These are phyloP conservation scores for Argyra leucocephala DNA, from an alignment of 2,888 invertebrate genomes.

Conservation along the genomic window DNA sequence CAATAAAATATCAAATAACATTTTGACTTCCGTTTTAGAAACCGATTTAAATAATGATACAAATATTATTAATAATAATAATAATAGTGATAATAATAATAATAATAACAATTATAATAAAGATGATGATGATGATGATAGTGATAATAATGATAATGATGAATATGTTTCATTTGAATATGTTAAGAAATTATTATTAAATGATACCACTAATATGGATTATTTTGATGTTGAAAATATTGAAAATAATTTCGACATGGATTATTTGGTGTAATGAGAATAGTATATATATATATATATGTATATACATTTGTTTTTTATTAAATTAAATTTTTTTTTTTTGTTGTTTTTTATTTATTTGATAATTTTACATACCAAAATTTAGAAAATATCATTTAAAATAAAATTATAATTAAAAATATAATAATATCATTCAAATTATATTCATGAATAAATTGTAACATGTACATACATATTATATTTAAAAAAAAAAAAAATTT, in stretches of 20 bases:
- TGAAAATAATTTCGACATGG: slow-evolving; percentile 38
- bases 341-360: no score
- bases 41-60: neutral
- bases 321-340: no score
- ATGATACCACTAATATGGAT: slow-evolving; percentile 21
- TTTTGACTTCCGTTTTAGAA: neutral
- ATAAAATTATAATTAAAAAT: no score
- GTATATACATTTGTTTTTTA: no score
- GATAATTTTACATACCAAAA: no score
- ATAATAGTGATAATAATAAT: neutral
- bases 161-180: slow-evolving; percentile 44
- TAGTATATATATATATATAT: no score
- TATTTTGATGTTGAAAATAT: slow-evolving; percentile 25
- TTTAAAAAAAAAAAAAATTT: no score
- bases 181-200: slow-evolving; percentile 38
- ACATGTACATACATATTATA: no score
- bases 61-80: neutral
- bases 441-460: no score
- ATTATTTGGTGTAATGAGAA: slow-evolving; percentile 31
- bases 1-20: neutral
- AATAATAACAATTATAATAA: neutral
- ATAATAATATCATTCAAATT: no score
- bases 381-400: no score
- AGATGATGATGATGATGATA: neutral
- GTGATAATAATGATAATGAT: slow-evolving; percentile 22